A percentile compares a stretch with the other conserved stretches of the same genome.
Evolutionary conservation across 2,888 invertebrate species (phyloP).

Genomic region (Synergus itoensis): DNA sequence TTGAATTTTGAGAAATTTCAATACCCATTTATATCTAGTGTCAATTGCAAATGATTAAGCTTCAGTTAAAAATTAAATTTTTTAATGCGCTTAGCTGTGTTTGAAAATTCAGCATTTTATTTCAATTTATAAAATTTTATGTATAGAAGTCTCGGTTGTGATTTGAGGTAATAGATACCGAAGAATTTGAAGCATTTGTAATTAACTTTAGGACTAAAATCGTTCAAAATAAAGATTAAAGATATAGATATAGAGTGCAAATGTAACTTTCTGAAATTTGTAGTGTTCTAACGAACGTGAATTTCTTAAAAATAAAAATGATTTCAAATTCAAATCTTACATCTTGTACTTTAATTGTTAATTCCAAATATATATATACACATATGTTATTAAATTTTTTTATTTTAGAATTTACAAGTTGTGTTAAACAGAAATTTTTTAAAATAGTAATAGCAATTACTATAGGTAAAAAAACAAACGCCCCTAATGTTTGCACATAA

Average conservation of each 20-base stretch:
- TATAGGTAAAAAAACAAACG: not conserved
- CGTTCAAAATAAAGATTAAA: constrained; percentile 8
- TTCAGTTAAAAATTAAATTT: constrained; percentile 7
- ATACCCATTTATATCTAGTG: constrained; percentile 17
- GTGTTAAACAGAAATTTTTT: not conserved
- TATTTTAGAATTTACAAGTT: not conserved
- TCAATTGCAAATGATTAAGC: constrained; percentile 35
- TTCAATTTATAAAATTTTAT: constrained; percentile 11
- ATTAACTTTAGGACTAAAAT: constrained; percentile 12
- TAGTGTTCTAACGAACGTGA: constrained; percentile 22
- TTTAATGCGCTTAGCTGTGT: constrained; percentile 34
- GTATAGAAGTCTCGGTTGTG: constrained; percentile 38
- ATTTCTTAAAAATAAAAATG: constrained; percentile 37
- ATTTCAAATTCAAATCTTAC: constrained; percentile 13
- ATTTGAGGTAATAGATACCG: constrained; percentile 16
- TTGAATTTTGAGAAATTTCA: constrained; percentile 16
- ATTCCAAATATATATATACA: not conserved
- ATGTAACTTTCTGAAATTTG: constrained; percentile 39
- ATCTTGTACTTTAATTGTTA: not conserved
- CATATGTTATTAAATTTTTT: not conserved
- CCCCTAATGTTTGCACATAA: not conserved
- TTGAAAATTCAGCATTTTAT: constrained; percentile 19
- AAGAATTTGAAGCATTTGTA: constrained; percentile 22
- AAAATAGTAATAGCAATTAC: no score
- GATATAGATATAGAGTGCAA: constrained; percentile 26